A percentile compares a stretch with the other conserved stretches of the same genome.
Evolutionary conservation across 2,888 invertebrate genomes (phyloP).

Genomic region (Leptinotarsa tumamoca): DNA sequence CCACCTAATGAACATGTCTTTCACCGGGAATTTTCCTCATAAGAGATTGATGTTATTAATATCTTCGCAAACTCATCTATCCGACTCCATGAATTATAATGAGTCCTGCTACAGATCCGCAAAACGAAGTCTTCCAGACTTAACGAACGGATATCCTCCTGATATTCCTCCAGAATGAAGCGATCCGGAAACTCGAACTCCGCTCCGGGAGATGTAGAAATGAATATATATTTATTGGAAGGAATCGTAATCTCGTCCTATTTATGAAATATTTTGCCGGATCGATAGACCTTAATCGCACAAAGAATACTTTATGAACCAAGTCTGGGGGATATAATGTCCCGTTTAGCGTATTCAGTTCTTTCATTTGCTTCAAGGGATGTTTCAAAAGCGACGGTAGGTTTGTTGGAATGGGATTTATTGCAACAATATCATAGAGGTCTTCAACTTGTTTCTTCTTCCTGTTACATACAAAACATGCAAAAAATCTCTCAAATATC

Average conservation of each 20-base stretch:
- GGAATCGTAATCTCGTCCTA: slow-evolving; percentile 3
- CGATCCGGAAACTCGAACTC: not conserved
- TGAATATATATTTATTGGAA: slow-evolving; percentile 6
- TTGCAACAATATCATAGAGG: too few relatives aligned
- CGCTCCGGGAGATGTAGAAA: slow-evolving; percentile 4
- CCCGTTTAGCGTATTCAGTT: not conserved
- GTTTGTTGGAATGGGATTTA: too few relatives aligned
- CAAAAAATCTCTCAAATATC: too few relatives aligned
- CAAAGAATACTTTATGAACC: not conserved
- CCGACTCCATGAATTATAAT: slow-evolving; percentile 7
- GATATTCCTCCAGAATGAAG: slow-evolving; percentile 4
- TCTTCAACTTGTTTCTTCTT: too few relatives aligned
- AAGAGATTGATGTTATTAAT: not conserved
- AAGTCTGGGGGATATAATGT: not conserved
- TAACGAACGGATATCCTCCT: slow-evolving; percentile 1
- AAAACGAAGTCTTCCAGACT: slow-evolving; percentile 5
- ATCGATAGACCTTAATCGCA: slow-evolving; percentile 5
- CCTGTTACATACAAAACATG: too few relatives aligned
- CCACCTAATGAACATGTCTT: not conserved
- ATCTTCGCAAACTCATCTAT: not conserved
- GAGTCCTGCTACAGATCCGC: slow-evolving; percentile 7
- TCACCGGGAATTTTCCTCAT: not conserved
- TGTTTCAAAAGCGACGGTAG: too few relatives aligned
- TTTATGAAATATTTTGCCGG: slow-evolving; percentile 9
- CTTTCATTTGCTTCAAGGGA: not conserved